Base-by-base conservation (phyloP, 1,140 invertebrate genomes). In the Cylas formicarius region DNA sequence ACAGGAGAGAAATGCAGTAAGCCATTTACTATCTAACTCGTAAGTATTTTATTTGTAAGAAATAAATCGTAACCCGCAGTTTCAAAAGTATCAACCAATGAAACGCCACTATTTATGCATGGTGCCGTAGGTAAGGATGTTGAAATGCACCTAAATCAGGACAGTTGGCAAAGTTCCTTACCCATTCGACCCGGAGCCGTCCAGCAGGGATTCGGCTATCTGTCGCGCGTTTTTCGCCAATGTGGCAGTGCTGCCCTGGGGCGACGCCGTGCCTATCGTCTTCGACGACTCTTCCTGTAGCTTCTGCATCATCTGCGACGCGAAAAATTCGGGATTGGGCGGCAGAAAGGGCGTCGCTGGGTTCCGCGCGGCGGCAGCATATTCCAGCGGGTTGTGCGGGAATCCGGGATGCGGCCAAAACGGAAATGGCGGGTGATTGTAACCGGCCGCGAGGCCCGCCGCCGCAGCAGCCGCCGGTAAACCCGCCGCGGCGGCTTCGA, bases 291-390 rank as follows among this genome's bases (percentile, higher is more conserved):
- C 84, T 53, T 86, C 84, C 49, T 85, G 80, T 31, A 86, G 65
- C 18, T 82, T 76, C 31, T 84, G 78, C 70, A 86, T 85, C 73
- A 87, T 82, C 52, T 87, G 84, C 8, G 82, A 80, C 1, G 84
- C 83, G 61, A 86, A 85, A 53, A 86, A 79, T 24, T 81, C 79
- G 9, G 74, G 73, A 23, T 77, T 67, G 36, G 73, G 68, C 17
- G 73, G 61, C 14, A 72, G 66, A 39, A 76, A 71, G 48, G 71
- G 67, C 14, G 69, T 58, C 4, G 63, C 46, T 7, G 52, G 53
- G 44, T 61, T 58, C 61, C 61, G 37, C 4, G 44, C 36, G 2
- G 32, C 43, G 1, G 43, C 43, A 58, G 62, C 50, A 47, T 71
- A 75, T 37, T 77, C 75, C 57, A 77, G 54, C 10, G 72, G 71